phyloP scores from a whole-genome alignment of 2,888 invertebrate species.

The Thecocarcelia acutangulata region DNA sequence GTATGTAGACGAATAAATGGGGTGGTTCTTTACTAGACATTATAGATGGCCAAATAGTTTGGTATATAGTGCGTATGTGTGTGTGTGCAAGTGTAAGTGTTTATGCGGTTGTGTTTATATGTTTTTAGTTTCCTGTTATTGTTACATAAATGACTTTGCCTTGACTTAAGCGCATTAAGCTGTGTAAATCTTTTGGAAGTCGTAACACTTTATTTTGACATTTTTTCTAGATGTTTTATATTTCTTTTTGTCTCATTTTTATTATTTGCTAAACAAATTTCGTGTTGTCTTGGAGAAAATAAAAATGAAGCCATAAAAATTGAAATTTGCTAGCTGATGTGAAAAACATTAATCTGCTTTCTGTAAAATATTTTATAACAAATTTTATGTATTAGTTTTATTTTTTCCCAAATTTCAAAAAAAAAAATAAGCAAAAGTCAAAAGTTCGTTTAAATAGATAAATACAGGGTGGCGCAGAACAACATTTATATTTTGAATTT shows the following conservation, averaged over 20 bases:
- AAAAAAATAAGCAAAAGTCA: not conserved
- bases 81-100: not conserved
- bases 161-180: slow-evolving; percentile 63
- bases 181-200: slow-evolving; percentile 65
- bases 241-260: slow-evolving; percentile 17
- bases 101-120: not conserved
- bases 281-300: slow-evolving; percentile 19
- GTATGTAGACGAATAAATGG: not conserved
- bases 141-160: slow-evolving; percentile 57
- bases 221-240: slow-evolving; percentile 1
- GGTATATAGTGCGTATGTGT: not conserved
- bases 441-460: not conserved
- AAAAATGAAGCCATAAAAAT: slow-evolving; percentile 36
- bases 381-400: not conserved
- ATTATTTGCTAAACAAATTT: slow-evolving; percentile 61
- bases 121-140: slow-evolving; percentile 39
- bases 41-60: not conserved
- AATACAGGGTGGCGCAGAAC: too few species aligned
- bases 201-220: slow-evolving; percentile 41
- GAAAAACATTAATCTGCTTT: slow-evolving; percentile 43
- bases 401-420: not conserved
- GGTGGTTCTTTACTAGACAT: not conserved
- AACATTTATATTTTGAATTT: too few species aligned
- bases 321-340: slow-evolving; percentile 35
- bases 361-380: slow-evolving; percentile 10